Percentiles rank a stretch among this genome's conserved stretches.
Conservation (phyloP, 2,797 vertebrate species). For the Sebastes goodei region DNA sequence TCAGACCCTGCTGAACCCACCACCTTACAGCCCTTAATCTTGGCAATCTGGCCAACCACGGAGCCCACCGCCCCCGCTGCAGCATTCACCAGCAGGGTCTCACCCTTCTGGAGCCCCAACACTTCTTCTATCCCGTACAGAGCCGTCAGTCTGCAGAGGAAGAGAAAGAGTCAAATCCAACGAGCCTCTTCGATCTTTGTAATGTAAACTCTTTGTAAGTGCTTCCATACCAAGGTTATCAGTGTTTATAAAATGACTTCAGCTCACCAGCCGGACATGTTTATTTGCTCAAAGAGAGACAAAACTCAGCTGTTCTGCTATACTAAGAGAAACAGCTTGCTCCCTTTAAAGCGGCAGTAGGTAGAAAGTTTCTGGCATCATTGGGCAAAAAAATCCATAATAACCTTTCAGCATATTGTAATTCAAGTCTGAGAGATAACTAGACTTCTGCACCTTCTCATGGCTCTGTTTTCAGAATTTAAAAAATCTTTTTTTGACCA, state of each 20-base stretch:
- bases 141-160: slow-evolving; percentile 85
- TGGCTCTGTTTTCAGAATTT: no score
- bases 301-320: background rate
- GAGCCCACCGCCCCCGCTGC: slow-evolving; percentile 93
- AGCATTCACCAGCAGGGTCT: slow-evolving; percentile 89
- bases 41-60: slow-evolving; percentile 90
- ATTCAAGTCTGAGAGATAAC: no score
- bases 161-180: background rate
- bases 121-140: slow-evolving; percentile 90
- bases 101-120: slow-evolving; percentile 85
- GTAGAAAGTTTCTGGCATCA: no score
- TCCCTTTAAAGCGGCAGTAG: background rate
- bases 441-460: no score
- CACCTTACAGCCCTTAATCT: slow-evolving; percentile 92
- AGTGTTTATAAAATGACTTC: background rate
- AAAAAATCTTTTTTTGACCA: no score
- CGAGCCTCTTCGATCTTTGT: background rate
- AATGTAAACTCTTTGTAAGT: slow-evolving; percentile 4
- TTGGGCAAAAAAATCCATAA: no score
- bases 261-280: background rate
- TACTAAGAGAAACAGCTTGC: background rate
- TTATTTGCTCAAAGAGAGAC: slow-evolving; percentile 17
- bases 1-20: slow-evolving; percentile 90
- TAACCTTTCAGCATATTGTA: no score
- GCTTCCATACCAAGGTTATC: background rate